Evolutionary conservation across 2,113 vertebrate species (phyloP).

Genomic region (Sorex araneus): DNA sequence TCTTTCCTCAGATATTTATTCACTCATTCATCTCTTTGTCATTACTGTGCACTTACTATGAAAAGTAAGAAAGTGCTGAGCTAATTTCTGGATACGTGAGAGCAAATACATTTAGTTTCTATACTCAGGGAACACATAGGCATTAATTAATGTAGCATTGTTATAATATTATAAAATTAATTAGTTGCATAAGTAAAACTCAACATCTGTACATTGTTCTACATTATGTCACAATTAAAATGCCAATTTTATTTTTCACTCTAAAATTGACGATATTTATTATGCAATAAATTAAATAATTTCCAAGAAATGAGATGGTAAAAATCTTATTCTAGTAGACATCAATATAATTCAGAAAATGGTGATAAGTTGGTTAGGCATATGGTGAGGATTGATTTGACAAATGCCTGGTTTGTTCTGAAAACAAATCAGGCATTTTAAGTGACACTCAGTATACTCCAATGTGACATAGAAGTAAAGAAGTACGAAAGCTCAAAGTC

Average conservation of each 20-base stretch:
- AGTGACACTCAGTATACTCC: not conserved
- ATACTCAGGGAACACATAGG: not conserved
- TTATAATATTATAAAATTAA: too few species aligned
- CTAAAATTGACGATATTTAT: too few species aligned
- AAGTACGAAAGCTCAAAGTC: not conserved
- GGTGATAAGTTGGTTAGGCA: not conserved
- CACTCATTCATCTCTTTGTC: not conserved
- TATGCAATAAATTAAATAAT: too few species aligned
- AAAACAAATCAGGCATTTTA: conserved; percentile 8
- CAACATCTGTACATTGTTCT: too few species aligned
- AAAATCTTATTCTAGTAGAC: too few species aligned
- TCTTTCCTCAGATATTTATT: not conserved
- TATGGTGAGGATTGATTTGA: not conserved
- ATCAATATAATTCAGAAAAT: not conserved
- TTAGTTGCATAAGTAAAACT: too few species aligned
- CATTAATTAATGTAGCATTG: too few species aligned
- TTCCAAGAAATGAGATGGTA: too few species aligned
- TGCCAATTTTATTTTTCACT: too few species aligned
- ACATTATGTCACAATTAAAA: too few species aligned
- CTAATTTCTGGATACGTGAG: conserved; percentile 5
- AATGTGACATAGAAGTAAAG: not conserved
- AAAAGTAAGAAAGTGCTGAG: not conserved
- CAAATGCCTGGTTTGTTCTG: conserved; percentile 6
- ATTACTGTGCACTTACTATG: not conserved
- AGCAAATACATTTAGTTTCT: not conserved